A percentile compares a stretch with the other conserved stretches of the same genome.
phyloP scores from a whole-genome alignment of 2,888 invertebrate species.

The Lycaena phlaeas region DNA sequence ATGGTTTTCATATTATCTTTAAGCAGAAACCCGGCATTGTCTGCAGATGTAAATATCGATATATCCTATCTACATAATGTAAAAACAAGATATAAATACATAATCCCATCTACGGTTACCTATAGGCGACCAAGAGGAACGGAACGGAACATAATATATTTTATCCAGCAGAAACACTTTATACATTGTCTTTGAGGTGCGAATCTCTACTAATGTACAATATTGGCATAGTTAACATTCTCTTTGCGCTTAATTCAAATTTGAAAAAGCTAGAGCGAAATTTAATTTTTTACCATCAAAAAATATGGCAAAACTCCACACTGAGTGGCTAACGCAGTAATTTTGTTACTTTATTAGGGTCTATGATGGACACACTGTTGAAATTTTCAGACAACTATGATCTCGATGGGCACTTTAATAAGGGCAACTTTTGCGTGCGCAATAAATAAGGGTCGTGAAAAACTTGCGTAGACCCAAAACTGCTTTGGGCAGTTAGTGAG shows the following conservation, averaged over 20 bases:
- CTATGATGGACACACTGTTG: slow-evolving; percentile 1
- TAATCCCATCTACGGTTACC: too few relatives aligned
- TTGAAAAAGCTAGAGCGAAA: background rate
- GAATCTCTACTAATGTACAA: background rate
- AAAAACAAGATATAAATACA: too few relatives aligned
- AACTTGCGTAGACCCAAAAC: background rate
- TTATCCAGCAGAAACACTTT: too few relatives aligned
- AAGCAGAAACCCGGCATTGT: too few relatives aligned
- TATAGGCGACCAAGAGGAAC: too few relatives aligned
- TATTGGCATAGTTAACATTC: background rate
- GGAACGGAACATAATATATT: too few relatives aligned
- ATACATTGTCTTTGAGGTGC: background rate
- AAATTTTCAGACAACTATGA: background rate
- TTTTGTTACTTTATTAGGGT: slow-evolving; percentile 6
- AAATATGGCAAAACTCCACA: background rate
- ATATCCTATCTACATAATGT: too few relatives aligned
- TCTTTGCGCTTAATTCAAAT: background rate
- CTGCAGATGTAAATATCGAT: too few relatives aligned
- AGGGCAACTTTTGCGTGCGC: background rate
- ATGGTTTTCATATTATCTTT: too few relatives aligned
- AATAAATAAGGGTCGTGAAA: background rate
- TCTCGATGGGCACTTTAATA: background rate
- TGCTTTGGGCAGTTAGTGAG: background rate
- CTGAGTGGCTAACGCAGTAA: background rate
- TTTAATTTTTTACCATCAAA: background rate